Conservation (phyloP, 2,797 vertebrate species). For the Chelonia mydas region DNA sequence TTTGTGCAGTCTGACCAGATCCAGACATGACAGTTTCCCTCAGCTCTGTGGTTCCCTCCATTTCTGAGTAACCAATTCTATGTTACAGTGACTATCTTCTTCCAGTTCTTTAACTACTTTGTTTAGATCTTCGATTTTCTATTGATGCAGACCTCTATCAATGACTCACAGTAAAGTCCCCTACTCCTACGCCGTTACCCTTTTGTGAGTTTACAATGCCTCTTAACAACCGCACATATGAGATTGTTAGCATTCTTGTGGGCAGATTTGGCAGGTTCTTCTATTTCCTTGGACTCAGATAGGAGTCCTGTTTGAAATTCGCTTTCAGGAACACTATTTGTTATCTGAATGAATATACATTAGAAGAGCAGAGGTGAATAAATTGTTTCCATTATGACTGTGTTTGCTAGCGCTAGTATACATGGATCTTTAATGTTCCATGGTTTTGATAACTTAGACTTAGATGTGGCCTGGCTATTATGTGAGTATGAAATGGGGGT, state of each 20-base stretch:
- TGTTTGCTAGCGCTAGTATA: background rate
- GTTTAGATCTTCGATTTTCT: background rate
- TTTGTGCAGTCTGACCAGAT: background rate
- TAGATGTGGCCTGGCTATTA: background rate
- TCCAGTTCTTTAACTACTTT: background rate
- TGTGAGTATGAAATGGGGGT: fast-evolving
- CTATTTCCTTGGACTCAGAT: slow-evolving; percentile 56
- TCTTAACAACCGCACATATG: background rate
- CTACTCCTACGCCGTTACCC: background rate
- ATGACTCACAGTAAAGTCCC: background rate
- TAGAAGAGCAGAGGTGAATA: background rate
- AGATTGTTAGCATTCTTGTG: slow-evolving; percentile 32
- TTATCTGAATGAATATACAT: slow-evolving; percentile 38
- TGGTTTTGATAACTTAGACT: background rate
- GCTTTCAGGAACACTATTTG: slow-evolving; percentile 44
- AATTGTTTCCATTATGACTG: background rate
- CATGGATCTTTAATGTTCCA: fast-evolving
- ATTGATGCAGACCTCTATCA: background rate
- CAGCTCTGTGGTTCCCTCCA: background rate
- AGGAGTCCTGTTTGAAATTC: slow-evolving; percentile 33
- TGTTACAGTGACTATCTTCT: background rate
- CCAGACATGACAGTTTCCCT: background rate
- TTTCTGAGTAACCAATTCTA: background rate
- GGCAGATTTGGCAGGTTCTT: slow-evolving; percentile 38
- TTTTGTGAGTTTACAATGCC: background rate